Evolutionary conservation across 92 coral and sea anemone genomes (phyloP).

Genomic region (Actinostola sp.): DNA sequence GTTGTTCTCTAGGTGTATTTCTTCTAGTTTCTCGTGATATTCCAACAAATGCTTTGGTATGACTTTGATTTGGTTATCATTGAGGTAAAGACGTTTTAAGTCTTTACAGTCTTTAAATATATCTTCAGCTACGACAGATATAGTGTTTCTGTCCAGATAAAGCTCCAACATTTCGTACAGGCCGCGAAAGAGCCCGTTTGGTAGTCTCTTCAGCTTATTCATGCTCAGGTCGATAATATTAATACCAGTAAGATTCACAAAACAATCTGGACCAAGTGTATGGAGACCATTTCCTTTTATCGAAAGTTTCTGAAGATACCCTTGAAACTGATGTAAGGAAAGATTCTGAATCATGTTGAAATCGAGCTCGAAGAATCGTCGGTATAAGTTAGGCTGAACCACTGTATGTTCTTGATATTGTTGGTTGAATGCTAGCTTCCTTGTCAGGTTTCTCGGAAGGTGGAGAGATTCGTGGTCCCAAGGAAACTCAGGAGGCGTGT

Average conservation of each 20-base stretch:
- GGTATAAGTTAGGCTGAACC: constrained; percentile 12
- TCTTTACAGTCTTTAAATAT: constrained; percentile 36
- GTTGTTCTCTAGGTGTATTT: constrained; percentile 60
- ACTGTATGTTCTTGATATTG: constrained; percentile 31
- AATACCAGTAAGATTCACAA: constrained; percentile 19
- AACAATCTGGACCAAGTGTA: constrained; percentile 9
- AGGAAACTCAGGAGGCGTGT: constrained; percentile 66
- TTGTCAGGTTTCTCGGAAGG: constrained; percentile 49
- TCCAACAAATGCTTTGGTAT: constrained; percentile 33
- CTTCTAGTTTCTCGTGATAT: constrained; percentile 25
- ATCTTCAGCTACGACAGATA: constrained; percentile 37
- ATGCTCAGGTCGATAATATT: constrained; percentile 23
- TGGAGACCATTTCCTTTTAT: constrained; percentile 35
- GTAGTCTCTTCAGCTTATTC: constrained; percentile 8
- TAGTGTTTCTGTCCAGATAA: constrained; percentile 50
- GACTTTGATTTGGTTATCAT: constrained; percentile 33
- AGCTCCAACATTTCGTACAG: constrained; percentile 24
- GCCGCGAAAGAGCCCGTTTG: constrained; percentile 28
- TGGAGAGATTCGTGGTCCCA: constrained; percentile 37
- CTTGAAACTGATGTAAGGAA: constrained; percentile 20
- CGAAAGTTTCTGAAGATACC: constrained; percentile 30
- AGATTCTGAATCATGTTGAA: constrained; percentile 36
- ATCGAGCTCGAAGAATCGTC: constrained; percentile 24
- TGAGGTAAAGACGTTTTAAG: constrained; percentile 49
- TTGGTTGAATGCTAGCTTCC: constrained; percentile 22